Conservation (phyloP, 2,113 vertebrate genomes). For the Pygathrix nemaeus region DNA sequence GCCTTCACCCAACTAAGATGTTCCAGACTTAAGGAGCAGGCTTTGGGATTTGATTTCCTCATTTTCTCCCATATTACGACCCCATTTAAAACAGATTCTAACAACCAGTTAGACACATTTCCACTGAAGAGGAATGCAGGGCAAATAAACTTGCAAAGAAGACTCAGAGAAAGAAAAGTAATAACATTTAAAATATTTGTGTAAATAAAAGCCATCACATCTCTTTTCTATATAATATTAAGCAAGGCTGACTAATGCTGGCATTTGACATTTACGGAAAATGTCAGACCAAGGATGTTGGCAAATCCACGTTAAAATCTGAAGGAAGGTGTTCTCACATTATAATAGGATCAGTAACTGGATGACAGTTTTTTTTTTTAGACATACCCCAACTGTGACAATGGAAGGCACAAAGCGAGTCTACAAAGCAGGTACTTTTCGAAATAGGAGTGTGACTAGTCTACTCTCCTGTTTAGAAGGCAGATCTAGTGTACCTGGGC, state of each 20-base stretch:
- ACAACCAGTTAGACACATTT: background rate
- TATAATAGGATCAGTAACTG: background rate
- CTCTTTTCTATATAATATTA: background rate
- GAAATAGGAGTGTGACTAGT: background rate
- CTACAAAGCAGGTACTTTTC: constrained; percentile 44
- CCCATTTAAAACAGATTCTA: background rate
- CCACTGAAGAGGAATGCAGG: background rate
- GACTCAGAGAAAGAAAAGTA: background rate
- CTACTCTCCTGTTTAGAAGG: constrained; percentile 24
- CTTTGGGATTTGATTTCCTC: background rate
- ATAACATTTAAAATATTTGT: background rate
- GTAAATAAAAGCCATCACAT: background rate
- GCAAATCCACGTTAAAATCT: background rate
- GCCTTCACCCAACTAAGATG: background rate
- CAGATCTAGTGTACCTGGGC: background rate
- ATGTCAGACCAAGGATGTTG: background rate
- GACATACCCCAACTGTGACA: background rate
- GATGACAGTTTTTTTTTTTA: background rate
- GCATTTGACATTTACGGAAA: background rate
- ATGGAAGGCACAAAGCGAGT: background rate
- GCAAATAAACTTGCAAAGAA: background rate
- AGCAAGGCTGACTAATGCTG: background rate
- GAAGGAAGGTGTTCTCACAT: background rate
- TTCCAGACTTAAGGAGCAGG: background rate
- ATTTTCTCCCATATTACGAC: background rate